A percentile compares a stretch with the other conserved stretches of the same genome.
Conservation (phyloP, 2,888 invertebrate species). For the Conops quadrifasciatus region DNA sequence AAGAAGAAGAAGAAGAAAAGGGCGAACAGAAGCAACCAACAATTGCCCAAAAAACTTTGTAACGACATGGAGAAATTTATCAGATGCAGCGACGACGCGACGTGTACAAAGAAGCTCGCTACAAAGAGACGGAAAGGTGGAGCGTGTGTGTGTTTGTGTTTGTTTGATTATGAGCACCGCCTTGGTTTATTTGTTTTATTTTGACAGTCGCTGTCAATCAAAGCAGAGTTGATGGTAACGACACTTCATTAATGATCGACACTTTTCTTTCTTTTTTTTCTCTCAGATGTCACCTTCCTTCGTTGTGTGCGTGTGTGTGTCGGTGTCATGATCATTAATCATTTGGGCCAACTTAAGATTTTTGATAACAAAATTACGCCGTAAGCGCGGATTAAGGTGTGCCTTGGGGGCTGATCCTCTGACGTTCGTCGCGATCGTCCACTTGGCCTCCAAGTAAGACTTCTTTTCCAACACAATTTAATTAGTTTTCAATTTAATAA, state of each 20-base stretch:
- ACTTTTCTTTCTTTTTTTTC: neutral
- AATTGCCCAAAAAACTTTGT: neutral
- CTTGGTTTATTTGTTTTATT: conserved; percentile 3
- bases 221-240: neutral
- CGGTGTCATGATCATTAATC: conserved; percentile 29
- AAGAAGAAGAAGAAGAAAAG: neutral
- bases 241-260: conserved; percentile 24
- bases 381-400: conserved; percentile 10
- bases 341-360: conserved; percentile 3
- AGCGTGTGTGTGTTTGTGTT: neutral
- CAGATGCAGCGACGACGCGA: neutral
- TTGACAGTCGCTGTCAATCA: conserved; percentile 35
- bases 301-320: neutral
- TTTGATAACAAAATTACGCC: neutral
- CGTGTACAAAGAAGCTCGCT: neutral
- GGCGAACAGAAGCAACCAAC: neutral
- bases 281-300: neutral
- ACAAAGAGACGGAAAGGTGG: neutral
- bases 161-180: neutral
- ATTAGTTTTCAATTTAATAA: no score
- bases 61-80: neutral
- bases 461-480: neutral
- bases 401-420: conserved; percentile 12
- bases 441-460: neutral
- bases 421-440: no score